These are phyloP conservation scores for Echinarachnius parma DNA, from an alignment of 53 echinoderm and acorn worm genomes.

Conservation along the genomic window DNA sequence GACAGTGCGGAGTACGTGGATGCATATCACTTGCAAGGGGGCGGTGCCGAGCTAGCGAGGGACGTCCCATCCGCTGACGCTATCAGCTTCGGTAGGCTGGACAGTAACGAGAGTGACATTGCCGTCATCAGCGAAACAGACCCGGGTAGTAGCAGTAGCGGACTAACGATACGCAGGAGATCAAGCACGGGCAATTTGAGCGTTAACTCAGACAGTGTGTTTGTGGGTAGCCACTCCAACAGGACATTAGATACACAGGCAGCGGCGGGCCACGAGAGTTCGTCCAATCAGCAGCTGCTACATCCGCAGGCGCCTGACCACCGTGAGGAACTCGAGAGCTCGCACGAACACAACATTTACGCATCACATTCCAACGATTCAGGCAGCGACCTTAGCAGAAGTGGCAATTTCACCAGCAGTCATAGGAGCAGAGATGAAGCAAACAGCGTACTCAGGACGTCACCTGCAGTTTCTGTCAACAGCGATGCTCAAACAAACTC, in stretches of 20 bases:
- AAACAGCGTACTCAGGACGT: too few relatives aligned
- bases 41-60: neutral
- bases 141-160: constrained; percentile 18
- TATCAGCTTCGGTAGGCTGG: constrained; percentile 35
- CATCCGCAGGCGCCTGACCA: too few relatives aligned
- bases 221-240: constrained; percentile 34
- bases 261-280: neutral
- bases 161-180: constrained; percentile 26
- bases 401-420: neutral
- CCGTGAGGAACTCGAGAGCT: constrained; percentile 6
- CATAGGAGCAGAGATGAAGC: neutral
- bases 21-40: constrained; percentile 10
- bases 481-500: too few relatives aligned
- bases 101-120: constrained; percentile 88
- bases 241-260: too few relatives aligned
- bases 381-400: constrained; percentile 11
- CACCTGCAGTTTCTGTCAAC: constrained; percentile 22
- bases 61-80: constrained; percentile 1
- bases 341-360: constrained; percentile 30
- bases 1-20: constrained; percentile 24
- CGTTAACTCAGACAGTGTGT: constrained; percentile 43
- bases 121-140: constrained; percentile 65
- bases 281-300: too few relatives aligned
- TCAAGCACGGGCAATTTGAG: constrained; percentile 44
- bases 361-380: constrained; percentile 22